These are phyloP conservation scores for Tolypeutes matacus DNA, from an alignment of 2,797 vertebrate genomes.

Conservation along the genomic window DNA sequence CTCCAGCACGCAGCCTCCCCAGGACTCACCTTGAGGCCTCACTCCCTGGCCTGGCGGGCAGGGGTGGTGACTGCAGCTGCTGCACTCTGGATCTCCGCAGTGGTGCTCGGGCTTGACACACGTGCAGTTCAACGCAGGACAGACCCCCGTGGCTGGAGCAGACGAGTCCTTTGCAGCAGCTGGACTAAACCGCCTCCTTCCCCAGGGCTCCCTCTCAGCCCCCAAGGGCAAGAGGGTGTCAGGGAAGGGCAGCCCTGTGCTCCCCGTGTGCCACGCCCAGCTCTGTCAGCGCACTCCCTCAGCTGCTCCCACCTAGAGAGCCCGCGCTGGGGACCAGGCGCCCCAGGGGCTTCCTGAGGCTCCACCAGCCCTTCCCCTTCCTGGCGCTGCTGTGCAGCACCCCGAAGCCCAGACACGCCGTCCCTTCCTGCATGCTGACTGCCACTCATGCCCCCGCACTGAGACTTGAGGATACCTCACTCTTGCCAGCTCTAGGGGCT, in stretches of 20 bases:
- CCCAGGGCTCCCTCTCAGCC: neutral
- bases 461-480: neutral
- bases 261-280: neutral
- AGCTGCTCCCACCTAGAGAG: neutral
- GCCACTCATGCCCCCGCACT: neutral
- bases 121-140: neutral
- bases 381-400: neutral
- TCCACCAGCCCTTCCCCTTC: neutral
- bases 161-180: too few species aligned
- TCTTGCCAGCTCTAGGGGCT: neutral
- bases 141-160: neutral
- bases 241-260: neutral
- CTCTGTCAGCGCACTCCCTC: neutral
- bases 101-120: conserved; percentile 62
- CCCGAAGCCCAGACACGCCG: neutral
- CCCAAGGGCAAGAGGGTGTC: neutral
- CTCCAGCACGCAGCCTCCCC: neutral
- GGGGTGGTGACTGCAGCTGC: conserved; percentile 49
- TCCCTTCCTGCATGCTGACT: too few species aligned
- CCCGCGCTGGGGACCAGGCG: too few species aligned
- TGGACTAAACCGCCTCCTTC: neutral
- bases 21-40: neutral
- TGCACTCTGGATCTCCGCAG: conserved; percentile 66
- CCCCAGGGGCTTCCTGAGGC: neutral
- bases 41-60: conserved; percentile 66